Evolutionary conservation across 64 coral and sea anemone species (phyloP), one percentile per base, ranked within the genome.

Genomic region (Montipora cactus): DNA sequence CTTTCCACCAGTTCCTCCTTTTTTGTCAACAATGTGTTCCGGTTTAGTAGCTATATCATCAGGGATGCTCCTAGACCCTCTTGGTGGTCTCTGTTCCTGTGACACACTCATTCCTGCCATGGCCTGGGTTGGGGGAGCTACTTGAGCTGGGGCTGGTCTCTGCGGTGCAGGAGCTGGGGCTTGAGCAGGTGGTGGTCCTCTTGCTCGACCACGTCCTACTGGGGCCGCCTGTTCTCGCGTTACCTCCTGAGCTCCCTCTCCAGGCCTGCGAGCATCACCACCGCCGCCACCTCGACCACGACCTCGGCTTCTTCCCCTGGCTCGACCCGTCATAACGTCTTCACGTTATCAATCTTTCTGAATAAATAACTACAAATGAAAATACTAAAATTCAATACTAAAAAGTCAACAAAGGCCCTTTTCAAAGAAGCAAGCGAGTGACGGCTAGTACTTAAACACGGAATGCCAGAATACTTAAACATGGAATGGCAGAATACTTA

Each of bases 131-230:
- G 93, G 93, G 72, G 93, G 93, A 12, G 57, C 86, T 16, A 44
- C 48, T 23, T 79, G 90, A 5, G 85, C 47, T 19, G 64, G 70
- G 16, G 59, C 28, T 0, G 57, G 46, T 11, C 81, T 66, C 20
- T 80, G 83, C 6, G 91, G 80, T 1, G 81, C 21, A 5, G 80
- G 80, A 10, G 83, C 80, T 45, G 71, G 21, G 4, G 76, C 86
- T 66, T 93, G 81, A 6, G 88, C 89, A 0, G 93, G 47, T 64
- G 96, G 96, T 12, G 96, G 96, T 1, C 96, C 96, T 49, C 96
- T 75, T 22, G 96, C 87, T 92, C 96, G 91, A 79, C 96, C 96
- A 70, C 96, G 77, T 58, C 96, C 96, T 13, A 81, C 92, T 12
- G 83, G 81, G 23, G 92, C 23, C 14, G 74, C 84, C 14, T 77